phyloP scores from a whole-genome alignment of 2,888 invertebrate species.

The Eupithecia insigniata region DNA sequence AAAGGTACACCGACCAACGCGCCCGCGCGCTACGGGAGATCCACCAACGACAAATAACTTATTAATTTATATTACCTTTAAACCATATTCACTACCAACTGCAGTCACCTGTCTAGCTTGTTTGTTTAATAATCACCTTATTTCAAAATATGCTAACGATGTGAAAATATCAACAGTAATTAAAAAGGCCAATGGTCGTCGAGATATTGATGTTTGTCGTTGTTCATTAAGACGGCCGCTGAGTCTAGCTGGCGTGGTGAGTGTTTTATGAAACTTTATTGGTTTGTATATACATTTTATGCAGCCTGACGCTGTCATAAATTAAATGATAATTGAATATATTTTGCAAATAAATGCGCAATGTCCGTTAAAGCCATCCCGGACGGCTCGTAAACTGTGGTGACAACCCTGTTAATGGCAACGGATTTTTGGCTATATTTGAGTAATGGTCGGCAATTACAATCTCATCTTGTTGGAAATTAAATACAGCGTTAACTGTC shows the following conservation, averaged over 20 bases:
- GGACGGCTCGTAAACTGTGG: constrained; percentile 45
- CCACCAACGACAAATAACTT: constrained; percentile 71
- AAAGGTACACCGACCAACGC: constrained; percentile 48
- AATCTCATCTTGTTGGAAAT: constrained; percentile 49
- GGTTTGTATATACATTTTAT: constrained; percentile 55
- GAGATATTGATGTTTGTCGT: constrained; percentile 69
- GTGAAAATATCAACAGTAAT: constrained; percentile 81
- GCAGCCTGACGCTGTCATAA: constrained; percentile 54
- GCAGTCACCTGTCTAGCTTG: constrained; percentile 78
- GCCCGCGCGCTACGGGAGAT: constrained; percentile 65
- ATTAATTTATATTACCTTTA: constrained; percentile 81
- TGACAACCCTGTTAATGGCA: constrained; percentile 59
- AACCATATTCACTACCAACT: constrained; percentile 71
- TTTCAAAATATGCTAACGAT: constrained; percentile 76
- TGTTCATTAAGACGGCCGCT: constrained; percentile 66
- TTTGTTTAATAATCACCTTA: constrained; percentile 77
- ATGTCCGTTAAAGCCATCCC: constrained; percentile 30
- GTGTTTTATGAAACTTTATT: constrained; percentile 76
- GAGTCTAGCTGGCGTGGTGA: constrained; percentile 56
- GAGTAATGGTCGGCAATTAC: constrained; percentile 53
- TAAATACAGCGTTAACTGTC: constrained; percentile 52
- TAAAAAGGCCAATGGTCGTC: constrained; percentile 75
- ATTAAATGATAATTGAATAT: constrained; percentile 59
- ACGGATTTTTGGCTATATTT: constrained; percentile 53
- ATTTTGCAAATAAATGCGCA: constrained; percentile 51